Evolutionary conservation across 2,888 invertebrate species (phyloP).

Genomic region (Leptinotarsa rubiginosa): DNA sequence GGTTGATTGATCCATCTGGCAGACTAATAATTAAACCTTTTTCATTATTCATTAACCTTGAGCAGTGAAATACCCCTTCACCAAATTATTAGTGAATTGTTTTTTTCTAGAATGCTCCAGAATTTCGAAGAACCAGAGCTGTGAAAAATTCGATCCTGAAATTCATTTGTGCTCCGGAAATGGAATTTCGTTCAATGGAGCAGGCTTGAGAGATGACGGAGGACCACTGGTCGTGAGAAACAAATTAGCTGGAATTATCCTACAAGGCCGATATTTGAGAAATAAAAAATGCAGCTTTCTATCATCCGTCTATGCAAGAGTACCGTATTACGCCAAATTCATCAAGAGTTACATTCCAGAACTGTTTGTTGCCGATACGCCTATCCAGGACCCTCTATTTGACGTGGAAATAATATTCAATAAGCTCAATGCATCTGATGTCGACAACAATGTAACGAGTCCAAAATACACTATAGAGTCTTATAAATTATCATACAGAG

Average conservation of each 20-base stretch:
- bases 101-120: not conserved
- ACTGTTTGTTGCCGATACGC: not conserved
- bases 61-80: no score
- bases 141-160: not conserved
- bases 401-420: no score
- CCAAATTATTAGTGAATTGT: not conserved
- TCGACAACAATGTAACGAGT: no score
- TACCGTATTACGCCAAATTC: not conserved
- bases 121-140: not conserved
- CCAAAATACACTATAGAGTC: no score
- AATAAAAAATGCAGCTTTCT: not conserved
- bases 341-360: not conserved
- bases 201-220: slow-evolving; percentile 4
- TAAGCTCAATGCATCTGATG: not conserved
- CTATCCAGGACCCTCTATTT: not conserved
- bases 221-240: slow-evolving; percentile 15
- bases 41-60: no score
- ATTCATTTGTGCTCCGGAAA: not conserved
- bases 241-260: slow-evolving; percentile 15
- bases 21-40: no score
- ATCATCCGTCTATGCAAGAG: not conserved
- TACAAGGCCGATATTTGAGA: not conserved
- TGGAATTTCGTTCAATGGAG: not conserved
- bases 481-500: no score
- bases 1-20: no score